Conservation (phyloP, 1,140 invertebrate genomes). For the Drosophila pandora region DNA sequence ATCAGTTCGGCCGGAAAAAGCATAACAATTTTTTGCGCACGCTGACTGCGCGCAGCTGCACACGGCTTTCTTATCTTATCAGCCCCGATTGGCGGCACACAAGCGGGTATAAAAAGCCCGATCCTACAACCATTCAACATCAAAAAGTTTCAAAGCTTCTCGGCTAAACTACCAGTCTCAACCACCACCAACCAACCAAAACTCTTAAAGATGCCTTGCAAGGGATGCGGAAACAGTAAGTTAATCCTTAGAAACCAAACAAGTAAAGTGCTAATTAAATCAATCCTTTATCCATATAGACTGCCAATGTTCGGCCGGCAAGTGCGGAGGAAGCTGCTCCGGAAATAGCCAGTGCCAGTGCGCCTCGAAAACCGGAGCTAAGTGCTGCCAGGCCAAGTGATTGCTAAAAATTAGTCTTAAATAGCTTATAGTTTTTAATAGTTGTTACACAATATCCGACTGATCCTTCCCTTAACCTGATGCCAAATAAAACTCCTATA, state of each 20-base stretch:
- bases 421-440: slow-evolving; percentile 8
- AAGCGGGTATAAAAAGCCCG: slow-evolving; percentile 40
- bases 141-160: slow-evolving; percentile 18
- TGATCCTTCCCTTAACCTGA: slow-evolving; percentile 5
- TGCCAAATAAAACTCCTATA: slow-evolving; percentile 12
- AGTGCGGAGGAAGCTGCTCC: slow-evolving; percentile 61
- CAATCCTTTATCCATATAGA: slow-evolving; percentile 22
- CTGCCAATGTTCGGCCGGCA: slow-evolving; percentile 66
- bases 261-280: slow-evolving; percentile 7
- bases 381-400: slow-evolving; percentile 65
- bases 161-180: neutral
- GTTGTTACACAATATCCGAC: slow-evolving; percentile 11
- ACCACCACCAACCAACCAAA: neutral
- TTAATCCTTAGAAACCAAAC: neutral
- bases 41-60: slow-evolving; percentile 42
- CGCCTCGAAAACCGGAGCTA: slow-evolving; percentile 38
- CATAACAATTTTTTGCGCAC: slow-evolving; percentile 45
- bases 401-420: neutral
- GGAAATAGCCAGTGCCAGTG: slow-evolving; percentile 66
- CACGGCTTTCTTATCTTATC: slow-evolving; percentile 65
- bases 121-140: neutral
- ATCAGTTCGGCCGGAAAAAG: slow-evolving; percentile 2
- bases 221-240: slow-evolving; percentile 74
- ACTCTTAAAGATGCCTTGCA: slow-evolving; percentile 65
- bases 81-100: neutral